Conservation (phyloP, 1,140 invertebrate species). For the Camponotus vicinus region DNA sequence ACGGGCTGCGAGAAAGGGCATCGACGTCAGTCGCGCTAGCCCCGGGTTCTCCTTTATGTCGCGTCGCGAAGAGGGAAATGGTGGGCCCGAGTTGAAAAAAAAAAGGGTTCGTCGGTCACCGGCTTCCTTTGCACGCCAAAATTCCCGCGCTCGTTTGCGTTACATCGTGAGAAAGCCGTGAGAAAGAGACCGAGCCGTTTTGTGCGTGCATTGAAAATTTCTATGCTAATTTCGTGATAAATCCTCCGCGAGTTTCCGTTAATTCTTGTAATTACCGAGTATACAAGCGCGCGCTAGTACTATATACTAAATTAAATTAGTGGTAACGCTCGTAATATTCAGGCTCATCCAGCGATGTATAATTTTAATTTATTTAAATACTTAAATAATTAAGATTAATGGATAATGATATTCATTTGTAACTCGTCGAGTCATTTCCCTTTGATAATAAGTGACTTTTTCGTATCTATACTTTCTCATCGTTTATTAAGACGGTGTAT, state of each 20-base stretch:
- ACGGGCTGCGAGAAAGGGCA: constrained; percentile 81
- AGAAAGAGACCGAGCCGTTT: constrained; percentile 72
- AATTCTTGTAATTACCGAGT: neutral
- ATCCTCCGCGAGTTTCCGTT: neutral
- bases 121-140: constrained; percentile 78
- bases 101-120: constrained; percentile 79
- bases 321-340: neutral
- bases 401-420: neutral
- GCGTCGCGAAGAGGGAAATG: constrained; percentile 58
- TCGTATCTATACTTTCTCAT: neutral
- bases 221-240: neutral
- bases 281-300: neutral
- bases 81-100: constrained; percentile 63
- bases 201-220: constrained; percentile 6
- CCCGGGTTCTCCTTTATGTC: constrained; percentile 70
- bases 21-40: constrained; percentile 69
- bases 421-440: constrained; percentile 57
- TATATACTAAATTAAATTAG: neutral
- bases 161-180: constrained; percentile 76
- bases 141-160: constrained; percentile 78
- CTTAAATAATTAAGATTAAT: neutral
- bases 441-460: constrained; percentile 9
- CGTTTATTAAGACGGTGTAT: neutral
- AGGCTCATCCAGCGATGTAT: neutral
- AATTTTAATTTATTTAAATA: neutral